Conservation (phyloP, 2,797 vertebrate genomes). For the Aplochiton taeniatus region DNA sequence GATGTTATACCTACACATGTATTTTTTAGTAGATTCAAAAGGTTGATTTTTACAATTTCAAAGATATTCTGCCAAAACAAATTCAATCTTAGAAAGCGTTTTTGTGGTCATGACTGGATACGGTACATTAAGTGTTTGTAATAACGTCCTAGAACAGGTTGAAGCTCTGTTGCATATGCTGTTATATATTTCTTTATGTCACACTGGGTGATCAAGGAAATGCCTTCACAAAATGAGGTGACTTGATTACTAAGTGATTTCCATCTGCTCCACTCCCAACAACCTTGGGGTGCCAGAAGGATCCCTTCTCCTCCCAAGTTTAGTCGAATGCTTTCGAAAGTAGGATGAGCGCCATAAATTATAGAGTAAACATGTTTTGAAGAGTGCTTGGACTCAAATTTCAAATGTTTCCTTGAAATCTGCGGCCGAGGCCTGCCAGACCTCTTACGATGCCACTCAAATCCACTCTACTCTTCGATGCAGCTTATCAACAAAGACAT, state of each 20-base stretch:
- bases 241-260: constrained; percentile 2
- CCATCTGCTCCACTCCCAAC: neutral
- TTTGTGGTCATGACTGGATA: too few species aligned
- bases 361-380: constrained; percentile 54
- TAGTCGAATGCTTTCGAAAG: constrained; percentile 42
- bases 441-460: constrained; percentile 39
- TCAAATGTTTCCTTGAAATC: constrained; percentile 54
- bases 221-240: neutral
- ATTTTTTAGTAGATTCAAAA: too few species aligned
- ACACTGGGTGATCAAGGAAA: too few species aligned
- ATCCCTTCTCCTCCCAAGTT: constrained; percentile 19
- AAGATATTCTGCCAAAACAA: too few species aligned
- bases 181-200: neutral
- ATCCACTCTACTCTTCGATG: constrained; percentile 31
- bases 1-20: too few species aligned
- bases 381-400: constrained; percentile 52
- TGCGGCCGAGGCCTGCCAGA: constrained; percentile 37
- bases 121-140: neutral
- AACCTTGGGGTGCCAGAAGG: constrained; percentile 13
- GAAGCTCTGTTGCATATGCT: too few species aligned
- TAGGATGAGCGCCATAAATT: constrained; percentile 59
- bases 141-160: neutral
- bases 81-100: too few species aligned
- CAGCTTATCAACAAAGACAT: constrained; percentile 31
- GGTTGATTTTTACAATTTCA: too few species aligned